Evolutionary conservation across 2,797 vertebrate species (phyloP), one percentile per base, ranked within the genome.

Genomic region (Myotis vivesi): DNA sequence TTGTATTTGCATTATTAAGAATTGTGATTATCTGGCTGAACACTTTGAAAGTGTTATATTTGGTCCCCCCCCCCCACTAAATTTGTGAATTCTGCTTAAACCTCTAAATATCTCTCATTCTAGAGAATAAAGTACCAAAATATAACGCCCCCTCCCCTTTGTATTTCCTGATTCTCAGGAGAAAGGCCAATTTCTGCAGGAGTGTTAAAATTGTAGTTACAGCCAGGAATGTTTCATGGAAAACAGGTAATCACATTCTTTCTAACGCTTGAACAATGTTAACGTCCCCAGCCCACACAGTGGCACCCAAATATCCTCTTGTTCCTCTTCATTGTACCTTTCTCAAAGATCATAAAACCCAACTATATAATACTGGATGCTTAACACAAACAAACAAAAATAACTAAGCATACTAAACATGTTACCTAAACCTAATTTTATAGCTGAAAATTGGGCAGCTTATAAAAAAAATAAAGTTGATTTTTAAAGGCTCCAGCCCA

Each of bases 391-490:
- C 72, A 88, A 95, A 87, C 41, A 87, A 83, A 94, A 93, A 75
- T 86, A 92, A 92, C 80, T 95, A 75, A 84, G 87, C 46, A 55
- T 92, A 95, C 80, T 95, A 93, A 92, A 94, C 68, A 94, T 87
- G 83, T 95, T 92, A 94, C 62, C 89, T 83, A 94, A 92, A 92
- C 72, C 92, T 94, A 96, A 94, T 85, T 97, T 97, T 97, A 97
- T 94, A 98, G 97, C 94, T 95, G 95, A 93, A 92, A 89, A 94
- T 66, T 41, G 92, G 94, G 57, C 91, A 94, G 95, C 96, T 97
- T 89, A 68, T 90, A 76, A 73, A 95, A 95, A 96, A 83, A 92
- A 66, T 80, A 91, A 57, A 93, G 17, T 83, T 91, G 77, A 92
- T 72, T 97, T 97, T 97, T 92, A 94, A 86, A 92, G 94, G 92